Percentiles rank a stretch among this genome's conserved stretches.
Conservation (phyloP, 2,888 invertebrate genomes). For the Opisthograptis luteolata region DNA sequence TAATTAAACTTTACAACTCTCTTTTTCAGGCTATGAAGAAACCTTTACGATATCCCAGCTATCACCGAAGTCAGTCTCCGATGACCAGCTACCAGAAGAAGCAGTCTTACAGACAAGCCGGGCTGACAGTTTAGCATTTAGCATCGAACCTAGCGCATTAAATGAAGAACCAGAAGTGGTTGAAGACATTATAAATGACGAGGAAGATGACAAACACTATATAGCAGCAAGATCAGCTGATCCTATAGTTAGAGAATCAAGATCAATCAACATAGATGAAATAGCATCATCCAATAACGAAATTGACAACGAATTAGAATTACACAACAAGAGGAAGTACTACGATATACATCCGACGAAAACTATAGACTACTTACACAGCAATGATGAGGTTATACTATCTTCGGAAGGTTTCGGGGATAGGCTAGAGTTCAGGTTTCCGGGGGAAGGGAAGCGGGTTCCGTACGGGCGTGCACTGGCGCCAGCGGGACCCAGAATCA, state of each 20-base stretch:
- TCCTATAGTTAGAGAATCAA: slow-evolving; percentile 68
- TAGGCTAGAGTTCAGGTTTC: slow-evolving; percentile 77
- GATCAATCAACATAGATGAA: slow-evolving; percentile 83
- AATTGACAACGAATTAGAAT: slow-evolving; percentile 84
- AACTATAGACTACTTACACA: slow-evolving; percentile 64
- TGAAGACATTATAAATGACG: slow-evolving; percentile 42
- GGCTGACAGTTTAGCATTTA: slow-evolving; percentile 63
- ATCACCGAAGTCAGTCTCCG: slow-evolving; percentile 86
- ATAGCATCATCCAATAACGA: slow-evolving; percentile 82
- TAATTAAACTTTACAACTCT: slow-evolving; percentile 10
- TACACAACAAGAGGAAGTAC: slow-evolving; percentile 75
- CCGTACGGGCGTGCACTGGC: slow-evolving; percentile 87
- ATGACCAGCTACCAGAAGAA: slow-evolving; percentile 48
- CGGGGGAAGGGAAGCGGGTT: slow-evolving; percentile 92
- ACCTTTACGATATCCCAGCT: slow-evolving; percentile 86
- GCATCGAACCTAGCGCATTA: slow-evolving; percentile 69
- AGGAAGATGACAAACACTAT: slow-evolving; percentile 61
- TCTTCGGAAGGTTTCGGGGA: slow-evolving; percentile 73
- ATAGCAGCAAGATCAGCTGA: slow-evolving; percentile 83
- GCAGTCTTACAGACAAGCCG: slow-evolving; percentile 64
- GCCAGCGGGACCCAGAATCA: slow-evolving; percentile 87
- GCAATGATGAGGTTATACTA: slow-evolving; percentile 68
- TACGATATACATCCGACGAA: slow-evolving; percentile 84
- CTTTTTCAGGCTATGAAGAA: slow-evolving; percentile 81
- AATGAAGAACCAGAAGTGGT: slow-evolving; percentile 49